A percentile compares a stretch with the other conserved stretches of the same genome.
Evolutionary conservation across 2,797 vertebrate genomes (phyloP).

Genomic region (Poliocrania exsul): DNA sequence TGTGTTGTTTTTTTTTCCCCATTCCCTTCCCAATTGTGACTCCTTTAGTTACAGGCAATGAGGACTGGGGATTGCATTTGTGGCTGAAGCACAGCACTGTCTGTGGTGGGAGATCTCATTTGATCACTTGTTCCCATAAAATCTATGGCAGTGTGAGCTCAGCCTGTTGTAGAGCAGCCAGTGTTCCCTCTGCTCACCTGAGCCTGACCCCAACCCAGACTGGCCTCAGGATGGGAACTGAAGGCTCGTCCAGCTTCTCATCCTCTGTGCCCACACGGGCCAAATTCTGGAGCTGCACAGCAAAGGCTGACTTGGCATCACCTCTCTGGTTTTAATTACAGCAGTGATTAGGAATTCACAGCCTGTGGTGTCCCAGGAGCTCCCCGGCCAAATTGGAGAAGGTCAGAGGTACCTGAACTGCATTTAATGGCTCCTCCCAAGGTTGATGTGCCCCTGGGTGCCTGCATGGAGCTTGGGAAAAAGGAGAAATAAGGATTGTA

Average conservation of each 20-base stretch:
- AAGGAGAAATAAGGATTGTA: neutral
- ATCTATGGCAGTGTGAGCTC: neutral
- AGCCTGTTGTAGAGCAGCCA: accelerated
- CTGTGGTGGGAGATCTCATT: neutral
- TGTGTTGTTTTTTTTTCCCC: accelerated
- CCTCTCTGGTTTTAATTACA: neutral
- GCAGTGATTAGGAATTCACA: neutral
- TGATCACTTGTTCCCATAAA: neutral
- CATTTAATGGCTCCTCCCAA: neutral
- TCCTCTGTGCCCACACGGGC: neutral
- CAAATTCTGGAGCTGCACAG: neutral
- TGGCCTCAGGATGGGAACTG: neutral
- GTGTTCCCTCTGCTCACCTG: neutral
- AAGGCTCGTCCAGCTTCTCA: neutral
- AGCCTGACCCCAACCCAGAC: neutral
- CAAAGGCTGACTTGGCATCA: neutral
- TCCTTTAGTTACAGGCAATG: neutral
- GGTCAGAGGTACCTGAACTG: neutral
- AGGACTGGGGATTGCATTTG: neutral
- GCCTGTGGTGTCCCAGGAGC: neutral
- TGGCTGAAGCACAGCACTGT: neutral
- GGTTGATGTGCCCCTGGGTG: neutral
- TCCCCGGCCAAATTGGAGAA: neutral
- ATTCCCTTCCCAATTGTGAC: neutral
- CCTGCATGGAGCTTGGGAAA: neutral